A percentile compares a stretch with the other conserved stretches of the same genome.
These are phyloP conservation scores for Eupleurogrammus muticus DNA, from an alignment of 2,797 vertebrate species.

Conservation along the genomic window DNA sequence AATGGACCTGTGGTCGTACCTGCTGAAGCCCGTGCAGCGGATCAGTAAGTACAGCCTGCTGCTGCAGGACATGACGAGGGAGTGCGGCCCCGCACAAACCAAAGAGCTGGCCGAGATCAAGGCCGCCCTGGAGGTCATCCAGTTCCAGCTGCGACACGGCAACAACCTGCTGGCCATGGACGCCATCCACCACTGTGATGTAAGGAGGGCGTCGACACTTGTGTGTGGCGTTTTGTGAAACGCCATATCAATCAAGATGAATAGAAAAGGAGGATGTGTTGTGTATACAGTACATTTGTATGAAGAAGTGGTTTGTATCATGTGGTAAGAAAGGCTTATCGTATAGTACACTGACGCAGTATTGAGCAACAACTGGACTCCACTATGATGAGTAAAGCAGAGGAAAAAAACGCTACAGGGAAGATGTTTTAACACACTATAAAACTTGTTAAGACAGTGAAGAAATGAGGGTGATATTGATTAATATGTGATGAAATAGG, in stretches of 20 bases:
- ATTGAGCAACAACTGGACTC: slow-evolving; percentile 2
- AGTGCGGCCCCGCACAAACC: slow-evolving; percentile 67
- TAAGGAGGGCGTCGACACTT: slow-evolving; percentile 55
- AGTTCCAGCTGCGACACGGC: slow-evolving; percentile 87
- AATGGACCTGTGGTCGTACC: slow-evolving; percentile 88
- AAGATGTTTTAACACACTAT: background rate
- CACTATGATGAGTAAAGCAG: background rate
- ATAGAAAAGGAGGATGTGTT: background rate
- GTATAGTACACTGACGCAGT: background rate
- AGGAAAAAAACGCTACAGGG: background rate
- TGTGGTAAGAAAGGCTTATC: background rate
- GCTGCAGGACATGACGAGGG: slow-evolving; percentile 85
- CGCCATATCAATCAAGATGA: background rate
- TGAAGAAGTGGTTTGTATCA: background rate
- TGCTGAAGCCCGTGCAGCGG: slow-evolving; percentile 88
- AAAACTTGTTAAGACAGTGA: background rate
- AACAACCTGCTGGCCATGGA: slow-evolving; percentile 90
- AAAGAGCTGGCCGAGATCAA: slow-evolving; percentile 81
- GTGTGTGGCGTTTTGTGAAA: background rate
- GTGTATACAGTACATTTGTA: background rate
- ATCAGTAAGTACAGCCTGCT: slow-evolving; percentile 90
- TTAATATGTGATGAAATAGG: too few relatives aligned
- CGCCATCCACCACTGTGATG: slow-evolving; percentile 87
- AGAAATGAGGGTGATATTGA: background rate
- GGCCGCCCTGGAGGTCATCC: slow-evolving; percentile 83